A percentile compares a stretch with the other conserved stretches of the same genome.
Evolutionary conservation across 1,140 invertebrate genomes (phyloP).

Genomic region (Triops cancriformis): DNA sequence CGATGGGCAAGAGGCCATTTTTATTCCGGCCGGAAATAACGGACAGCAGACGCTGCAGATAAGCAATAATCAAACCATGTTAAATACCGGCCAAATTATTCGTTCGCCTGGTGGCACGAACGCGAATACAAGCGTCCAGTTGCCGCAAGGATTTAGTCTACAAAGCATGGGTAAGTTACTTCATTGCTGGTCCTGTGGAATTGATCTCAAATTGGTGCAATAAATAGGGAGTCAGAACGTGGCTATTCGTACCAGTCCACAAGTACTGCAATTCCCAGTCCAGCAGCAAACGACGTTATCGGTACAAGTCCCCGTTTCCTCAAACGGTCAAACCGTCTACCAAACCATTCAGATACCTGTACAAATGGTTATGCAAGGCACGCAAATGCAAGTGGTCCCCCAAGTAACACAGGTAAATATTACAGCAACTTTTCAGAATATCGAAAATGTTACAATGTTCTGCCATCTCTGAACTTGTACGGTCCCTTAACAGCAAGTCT

Average conservation of each 20-base stretch:
- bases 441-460: neutral
- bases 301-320: constrained; percentile 83
- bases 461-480: neutral
- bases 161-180: constrained; percentile 15
- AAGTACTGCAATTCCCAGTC: constrained; percentile 67
- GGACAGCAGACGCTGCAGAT: constrained; percentile 35
- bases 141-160: constrained; percentile 16
- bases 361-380: constrained; percentile 48
- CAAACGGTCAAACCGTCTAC: constrained; percentile 83
- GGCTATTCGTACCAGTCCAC: constrained; percentile 54
- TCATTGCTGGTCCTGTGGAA: neutral
- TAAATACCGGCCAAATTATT: constrained; percentile 56
- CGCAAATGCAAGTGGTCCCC: constrained; percentile 61
- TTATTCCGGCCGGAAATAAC: constrained; percentile 52
- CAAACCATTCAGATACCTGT: constrained; percentile 87
- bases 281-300: constrained; percentile 67
- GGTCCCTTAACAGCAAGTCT: constrained; percentile 31
- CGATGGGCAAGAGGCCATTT: constrained; percentile 83
- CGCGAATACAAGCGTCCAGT: neutral
- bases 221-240: constrained; percentile 59
- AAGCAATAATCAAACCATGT: constrained; percentile 43
- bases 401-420: constrained; percentile 41
- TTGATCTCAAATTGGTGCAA: neutral
- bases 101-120: constrained; percentile 43
- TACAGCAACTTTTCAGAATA: neutral